Evolutionary conservation across 2,113 vertebrate genomes (phyloP), one percentile per base, ranked within the genome.

Genomic region (Alces alces): DNA sequence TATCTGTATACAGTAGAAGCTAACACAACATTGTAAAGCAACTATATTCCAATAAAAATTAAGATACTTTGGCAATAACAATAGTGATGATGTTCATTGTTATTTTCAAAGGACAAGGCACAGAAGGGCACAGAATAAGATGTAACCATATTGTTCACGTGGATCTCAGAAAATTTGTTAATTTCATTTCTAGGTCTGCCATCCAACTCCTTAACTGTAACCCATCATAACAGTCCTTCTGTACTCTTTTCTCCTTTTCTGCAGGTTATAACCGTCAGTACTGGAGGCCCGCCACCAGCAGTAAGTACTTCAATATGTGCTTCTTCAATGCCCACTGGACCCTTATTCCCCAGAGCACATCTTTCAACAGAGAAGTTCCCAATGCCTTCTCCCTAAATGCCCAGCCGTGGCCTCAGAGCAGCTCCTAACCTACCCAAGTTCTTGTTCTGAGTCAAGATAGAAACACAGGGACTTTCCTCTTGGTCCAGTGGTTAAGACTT

Each of bases 241-340:
- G 92, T 55, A 47, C 28, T 80, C 28, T 97, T 45, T 58, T 50
- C 50, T 85, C 86, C 57, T 27, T 57, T 10, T 60, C 47, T 64
- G 9, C 86, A 97, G 97, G 95, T 73, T 98, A 97, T 87, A 94
- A 94, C 76, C 33, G 0, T 28, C 64, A 0, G 21, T 36, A 39
- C 58, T 5, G 28, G 66, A 73, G 10, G 21, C 23, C 95, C 30
- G 23, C 52, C 16, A 80, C 85, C 43, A 96, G 23, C 80, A 54
- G 97, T 98, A 82, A 98, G 97, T 98, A 95, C n/a, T 86, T 47
- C 47, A 80, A 36, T 13, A 36, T 11, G 7, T 45, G 50, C 21
- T 84, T 11, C 10, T 55, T 61, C 43, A 66, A 2, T 17, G 43
- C 16, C 60, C 85, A 15, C 11, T 5, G 12, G n/a, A 82, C 8